Percentiles rank a stretch among this genome's conserved stretches.
Evolutionary conservation across 2,797 vertebrate species (phyloP).

Genomic region (Phalloptychus januarius): DNA sequence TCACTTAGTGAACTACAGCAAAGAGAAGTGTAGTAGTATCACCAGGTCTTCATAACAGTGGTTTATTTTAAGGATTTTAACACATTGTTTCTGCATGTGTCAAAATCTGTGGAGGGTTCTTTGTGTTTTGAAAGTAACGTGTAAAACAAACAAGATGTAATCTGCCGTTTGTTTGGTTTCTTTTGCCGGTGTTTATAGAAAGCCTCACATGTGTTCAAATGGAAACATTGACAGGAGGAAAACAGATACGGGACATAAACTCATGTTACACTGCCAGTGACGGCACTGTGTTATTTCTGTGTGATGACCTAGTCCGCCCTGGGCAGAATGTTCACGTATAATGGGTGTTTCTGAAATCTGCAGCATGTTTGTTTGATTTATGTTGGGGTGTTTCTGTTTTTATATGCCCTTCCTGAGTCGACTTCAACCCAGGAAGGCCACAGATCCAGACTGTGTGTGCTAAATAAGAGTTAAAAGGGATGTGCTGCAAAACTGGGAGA

Average conservation of each 20-base stretch:
- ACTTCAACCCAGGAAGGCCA: not conserved
- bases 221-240: not conserved
- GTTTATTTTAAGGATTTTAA: not conserved
- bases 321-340: not conserved
- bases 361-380: conserved; percentile 10
- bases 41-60: not conserved
- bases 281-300: conserved; percentile 4
- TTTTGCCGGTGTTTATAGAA: not conserved
- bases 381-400: not conserved
- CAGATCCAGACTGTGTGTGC: not conserved
- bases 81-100: not conserved
- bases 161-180: not conserved
- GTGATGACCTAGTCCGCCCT: not conserved
- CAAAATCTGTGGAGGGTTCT: not conserved
- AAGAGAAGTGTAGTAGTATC: not conserved
- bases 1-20: not conserved
- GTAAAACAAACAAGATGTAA: not conserved
- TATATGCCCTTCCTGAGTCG: not conserved
- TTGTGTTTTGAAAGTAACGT: not conserved
- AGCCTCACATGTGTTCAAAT: conserved; percentile 6
- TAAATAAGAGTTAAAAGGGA: no score
- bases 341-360: not conserved
- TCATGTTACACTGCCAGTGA: conserved; percentile 7
- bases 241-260: not conserved
- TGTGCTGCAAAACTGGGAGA: no score